Evolutionary conservation across 2,888 invertebrate species (phyloP), one percentile per base, ranked within the genome.

Genomic region (Micropterix aruncella): DNA sequence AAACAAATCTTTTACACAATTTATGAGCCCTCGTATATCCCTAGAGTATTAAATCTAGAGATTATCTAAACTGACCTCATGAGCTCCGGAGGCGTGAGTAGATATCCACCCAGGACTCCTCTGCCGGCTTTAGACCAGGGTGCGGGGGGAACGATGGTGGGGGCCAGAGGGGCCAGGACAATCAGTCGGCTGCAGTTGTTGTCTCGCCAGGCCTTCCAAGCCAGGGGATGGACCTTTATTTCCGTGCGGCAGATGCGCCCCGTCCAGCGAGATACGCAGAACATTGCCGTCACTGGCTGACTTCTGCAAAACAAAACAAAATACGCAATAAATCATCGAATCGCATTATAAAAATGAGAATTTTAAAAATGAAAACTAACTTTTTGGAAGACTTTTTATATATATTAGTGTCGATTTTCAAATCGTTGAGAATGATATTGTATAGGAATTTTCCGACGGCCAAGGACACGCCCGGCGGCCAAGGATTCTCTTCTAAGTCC

Each of bases 381-480:
- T 38, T 16, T 14, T n/a, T 62, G 42, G 54, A 63, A 52, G 76
- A 78, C 0, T 59, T 52, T 52, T 74, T 74, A 63, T 85, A 72
- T 50, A 79, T 69, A 56, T 84, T 83, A 2, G 80, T 73, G 59
- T 91, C 80, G 42, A 94, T 77, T 65, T 90, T 89, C 4, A 92
- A 70, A 57, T 92, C 89, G 44, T 84, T 79, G 57, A 92, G 75
- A 12, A 94, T 79, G 39, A 94, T 86, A 52, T 86, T 83, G 59
- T 89, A 92, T 0, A 95, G 68, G 61, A 92, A 89, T 55, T 82
- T 82, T 37, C 94, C 94, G 41, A 94, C 68, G 38, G 73, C 75
- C 42, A 65, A 60, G 7, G 80, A 60, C 40, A 82, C 73, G 47
- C 75, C 70, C 9, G 66, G 58, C 0, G 83, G 80, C 91, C 90